Conservation (phyloP, 2,797 vertebrate species). For the Tamandua tetradactyla region DNA sequence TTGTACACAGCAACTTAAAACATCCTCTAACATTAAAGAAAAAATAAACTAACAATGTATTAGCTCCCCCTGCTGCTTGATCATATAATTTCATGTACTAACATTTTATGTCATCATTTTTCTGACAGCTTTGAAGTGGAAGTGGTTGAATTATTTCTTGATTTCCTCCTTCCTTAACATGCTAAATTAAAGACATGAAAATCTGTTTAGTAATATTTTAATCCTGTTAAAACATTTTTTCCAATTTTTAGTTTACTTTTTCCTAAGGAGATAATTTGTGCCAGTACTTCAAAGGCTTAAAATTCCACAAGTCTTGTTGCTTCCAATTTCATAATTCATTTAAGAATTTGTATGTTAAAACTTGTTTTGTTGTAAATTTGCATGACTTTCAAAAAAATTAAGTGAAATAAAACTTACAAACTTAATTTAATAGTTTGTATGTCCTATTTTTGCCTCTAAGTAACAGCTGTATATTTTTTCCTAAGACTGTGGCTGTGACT, state of each 20-base stretch:
- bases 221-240: not conserved
- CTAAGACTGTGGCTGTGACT: not conserved
- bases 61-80: slow-evolving; percentile 67
- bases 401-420: not conserved
- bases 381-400: not conserved
- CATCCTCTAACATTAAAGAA: not conserved
- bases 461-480: not conserved
- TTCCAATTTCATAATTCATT: not conserved
- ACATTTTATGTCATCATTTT: slow-evolving; percentile 38
- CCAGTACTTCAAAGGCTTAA: not conserved
- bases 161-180: not conserved
- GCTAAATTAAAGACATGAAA: slow-evolving; percentile 21
- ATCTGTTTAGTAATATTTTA: not conserved
- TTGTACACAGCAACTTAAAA: not conserved
- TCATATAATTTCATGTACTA: slow-evolving; percentile 51
- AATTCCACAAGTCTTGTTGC: not conserved
- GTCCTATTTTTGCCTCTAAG: slow-evolving; percentile 14
- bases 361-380: slow-evolving; percentile 10
- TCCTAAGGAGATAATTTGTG: not conserved
- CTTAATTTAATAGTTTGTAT: not conserved
- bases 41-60: not conserved
- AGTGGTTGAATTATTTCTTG: not conserved
- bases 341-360: not conserved
- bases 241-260: slow-evolving; percentile 15
- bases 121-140: not conserved